Evolutionary conservation across 1,140 invertebrate species (phyloP), one percentile per base, ranked within the genome.

Genomic region (Drosophila pachea): DNA sequence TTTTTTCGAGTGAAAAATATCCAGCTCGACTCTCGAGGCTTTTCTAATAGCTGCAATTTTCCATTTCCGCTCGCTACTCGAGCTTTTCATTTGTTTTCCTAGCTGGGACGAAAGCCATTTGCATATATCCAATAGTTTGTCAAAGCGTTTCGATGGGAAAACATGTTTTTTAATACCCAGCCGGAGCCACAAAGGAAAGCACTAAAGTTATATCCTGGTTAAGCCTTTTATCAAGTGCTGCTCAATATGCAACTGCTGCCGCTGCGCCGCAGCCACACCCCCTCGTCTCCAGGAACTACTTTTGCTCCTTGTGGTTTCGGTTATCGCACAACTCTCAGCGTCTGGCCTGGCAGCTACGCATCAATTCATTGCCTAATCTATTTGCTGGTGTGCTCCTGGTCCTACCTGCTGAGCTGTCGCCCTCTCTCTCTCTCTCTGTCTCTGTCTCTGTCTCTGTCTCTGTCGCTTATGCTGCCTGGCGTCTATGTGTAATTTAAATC

Each of bases 351-450:
- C 78, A 84, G 81, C 76, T 79, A 84, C 82, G 78, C 78, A 83
- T 83, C 79, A 83, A 83, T 83, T 83, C 78, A 76, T 84, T 84
- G 76, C 79, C 76, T 83, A 83, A 83, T 83, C 78, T 83, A 83
- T 83, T 83, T 83, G 73, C 69, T 78, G 43, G 59, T 60, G 22
- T 71, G 55, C 54, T 67, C 65, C 78, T 76, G 40, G 40, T 14
- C 6, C 40, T 43, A 43, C 40, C 40, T 43, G 40, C 40, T 43
- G 40, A 79, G 50, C 31, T 55, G 50, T 38, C 36, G 35, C 40
- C 45, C 38, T 14, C 16, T 67, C 36, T 65, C 16, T 62, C 54
- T 54, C 35, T 42, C 31, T 50, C 22, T 43, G 32, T 54, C 32
- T 64, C 22, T 45, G 12, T 61, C 16, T 70, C 42, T 60, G 31